Evolutionary conservation across 92 coral and sea anemone species (phyloP).

Genomic region (Virgularia gustaviana): DNA sequence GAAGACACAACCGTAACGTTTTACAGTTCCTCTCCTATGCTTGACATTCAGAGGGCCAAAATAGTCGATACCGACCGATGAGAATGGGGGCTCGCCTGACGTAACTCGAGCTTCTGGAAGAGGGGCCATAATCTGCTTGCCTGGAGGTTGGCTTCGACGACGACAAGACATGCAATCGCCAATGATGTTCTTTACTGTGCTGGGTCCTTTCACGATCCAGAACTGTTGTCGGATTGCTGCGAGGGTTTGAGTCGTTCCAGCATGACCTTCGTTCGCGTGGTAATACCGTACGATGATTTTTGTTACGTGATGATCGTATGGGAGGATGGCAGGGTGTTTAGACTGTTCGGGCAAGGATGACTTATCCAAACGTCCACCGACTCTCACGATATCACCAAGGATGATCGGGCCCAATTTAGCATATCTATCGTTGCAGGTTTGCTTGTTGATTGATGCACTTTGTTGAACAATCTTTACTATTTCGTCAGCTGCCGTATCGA

Average conservation of each 20-base stretch:
- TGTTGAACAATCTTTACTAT: not conserved
- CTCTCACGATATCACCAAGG: too few relatives aligned
- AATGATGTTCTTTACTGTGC: slow-evolving; percentile 38
- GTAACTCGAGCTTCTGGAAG: slow-evolving; percentile 50
- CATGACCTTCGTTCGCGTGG: slow-evolving; percentile 45
- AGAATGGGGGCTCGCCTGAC: slow-evolving; percentile 37
- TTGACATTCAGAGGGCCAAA: slow-evolving; percentile 38
- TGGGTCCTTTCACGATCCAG: slow-evolving; percentile 49
- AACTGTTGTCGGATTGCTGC: slow-evolving; percentile 46
- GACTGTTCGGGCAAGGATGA: not conserved
- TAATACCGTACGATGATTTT: slow-evolving; percentile 28
- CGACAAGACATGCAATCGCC: slow-evolving; percentile 42
- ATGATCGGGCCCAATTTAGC: too few relatives aligned
- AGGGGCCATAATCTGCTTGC: slow-evolving; percentile 45
- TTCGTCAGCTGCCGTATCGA: not conserved
- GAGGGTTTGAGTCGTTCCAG: slow-evolving; percentile 36
- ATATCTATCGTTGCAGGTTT: too few relatives aligned
- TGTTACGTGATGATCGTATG: slow-evolving; percentile 23
- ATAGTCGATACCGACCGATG: slow-evolving; percentile 35
- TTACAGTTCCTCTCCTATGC: slow-evolving; percentile 26
- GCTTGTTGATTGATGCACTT: too few relatives aligned
- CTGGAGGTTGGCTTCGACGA: slow-evolving; percentile 40
- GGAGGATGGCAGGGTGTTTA: slow-evolving; percentile 36
- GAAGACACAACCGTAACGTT: slow-evolving; percentile 59
- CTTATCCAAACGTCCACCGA: not conserved